Base-by-base conservation (phyloP, 2,888 invertebrate genomes). In the Drosophila subsilvestris region DNA sequence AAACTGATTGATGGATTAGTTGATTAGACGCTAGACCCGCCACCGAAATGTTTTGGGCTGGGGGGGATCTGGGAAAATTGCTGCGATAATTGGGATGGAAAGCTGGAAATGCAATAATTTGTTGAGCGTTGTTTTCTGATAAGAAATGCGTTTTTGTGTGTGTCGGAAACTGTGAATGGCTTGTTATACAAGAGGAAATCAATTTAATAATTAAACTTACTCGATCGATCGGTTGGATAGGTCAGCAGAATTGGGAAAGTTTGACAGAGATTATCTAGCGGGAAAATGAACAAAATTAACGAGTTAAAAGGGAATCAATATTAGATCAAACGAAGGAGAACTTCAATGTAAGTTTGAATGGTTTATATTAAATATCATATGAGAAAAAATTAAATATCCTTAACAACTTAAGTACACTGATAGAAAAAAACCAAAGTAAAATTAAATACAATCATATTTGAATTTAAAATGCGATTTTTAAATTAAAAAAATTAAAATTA, bases 101-200 rank as follows among this genome's bases (percentile, higher is more conserved):
- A 82, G 85, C 78, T 67, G 76, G 63, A 79, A 86, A 78, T 78
- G 82, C 71, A 73, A 81, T 86, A 70, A 78, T 75, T 80, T 71
- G 72, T 71, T 73, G 76, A 85, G 76, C 76, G 74, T 70, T 67
- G 66, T 65, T 65, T 48, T 49, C 48, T 37, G 66, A 65, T 65
- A 55, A 29, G n/a, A 43, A 65, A 25, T 74, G 63, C 27, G 62
- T 68, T 69, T 78, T 78, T 74, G 66, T 62, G 20, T 62, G 20
- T 32, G 25, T n/a, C 10, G 22, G n/a, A 25, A 47, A 32, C 27
- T 44, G 10, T 1, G 25, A 12, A 50, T 14, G 22, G 12, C 22
- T 50, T 54, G 61, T 78, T 82, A 53, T 71, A 62, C 70, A 80
- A 86, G 68, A 74, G 81, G 75, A 84, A 83, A 79, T 82, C 59